Evolutionary conservation across 2,113 vertebrate genomes (phyloP).

Genomic region (Circaetus cinerascens): DNA sequence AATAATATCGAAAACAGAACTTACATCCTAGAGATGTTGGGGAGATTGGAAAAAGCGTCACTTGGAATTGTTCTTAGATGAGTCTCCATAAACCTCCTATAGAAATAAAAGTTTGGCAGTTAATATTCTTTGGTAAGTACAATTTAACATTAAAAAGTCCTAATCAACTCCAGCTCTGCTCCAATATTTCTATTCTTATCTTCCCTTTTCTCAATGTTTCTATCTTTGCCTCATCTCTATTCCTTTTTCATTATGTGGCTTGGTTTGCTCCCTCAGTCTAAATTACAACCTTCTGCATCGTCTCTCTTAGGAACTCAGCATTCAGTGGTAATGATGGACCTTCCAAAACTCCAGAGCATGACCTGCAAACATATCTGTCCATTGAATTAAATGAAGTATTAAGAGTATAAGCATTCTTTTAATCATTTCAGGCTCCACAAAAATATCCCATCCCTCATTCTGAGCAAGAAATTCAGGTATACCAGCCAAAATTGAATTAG

Average conservation of each 20-base stretch:
- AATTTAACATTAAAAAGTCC: neutral
- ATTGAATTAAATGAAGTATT: neutral
- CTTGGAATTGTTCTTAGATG: slow-evolving; percentile 80
- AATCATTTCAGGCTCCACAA: neutral
- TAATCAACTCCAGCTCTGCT: neutral
- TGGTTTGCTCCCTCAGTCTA: neutral
- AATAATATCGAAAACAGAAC: slow-evolving; percentile 61
- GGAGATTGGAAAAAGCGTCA: slow-evolving; percentile 83
- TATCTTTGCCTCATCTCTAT: neutral
- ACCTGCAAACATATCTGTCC: neutral
- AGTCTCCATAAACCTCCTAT: slow-evolving; percentile 90
- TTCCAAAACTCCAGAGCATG: neutral
- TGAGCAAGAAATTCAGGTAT: neutral
- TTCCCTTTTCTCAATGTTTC: neutral
- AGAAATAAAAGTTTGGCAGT: slow-evolving; percentile 36
- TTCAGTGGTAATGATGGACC: neutral
- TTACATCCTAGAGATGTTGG: slow-evolving; percentile 96
- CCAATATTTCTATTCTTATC: neutral
- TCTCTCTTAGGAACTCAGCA: neutral
- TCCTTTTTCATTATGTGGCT: neutral
- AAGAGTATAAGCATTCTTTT: neutral
- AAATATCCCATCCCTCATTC: neutral
- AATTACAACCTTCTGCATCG: neutral
- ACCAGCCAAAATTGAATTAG: neutral
- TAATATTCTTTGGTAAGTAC: neutral